Evolutionary conservation across 2,888 invertebrate genomes (phyloP).

Genomic region (Archips xylosteana): DNA sequence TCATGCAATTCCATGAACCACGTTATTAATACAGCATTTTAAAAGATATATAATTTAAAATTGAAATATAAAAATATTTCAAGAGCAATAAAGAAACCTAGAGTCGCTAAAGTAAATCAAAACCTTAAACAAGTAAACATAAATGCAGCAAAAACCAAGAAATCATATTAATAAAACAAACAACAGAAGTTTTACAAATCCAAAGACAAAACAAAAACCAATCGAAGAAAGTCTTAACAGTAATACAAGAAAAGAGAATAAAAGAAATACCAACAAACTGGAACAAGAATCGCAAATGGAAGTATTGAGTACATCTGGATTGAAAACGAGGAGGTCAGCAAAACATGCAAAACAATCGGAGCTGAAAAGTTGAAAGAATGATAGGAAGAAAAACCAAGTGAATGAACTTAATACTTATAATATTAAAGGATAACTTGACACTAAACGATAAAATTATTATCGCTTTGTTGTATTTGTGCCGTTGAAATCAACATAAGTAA

Average conservation of each 20-base stretch:
- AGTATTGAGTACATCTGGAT: conserved; percentile 1
- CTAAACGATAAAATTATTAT: no score
- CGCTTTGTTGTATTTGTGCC: no score
- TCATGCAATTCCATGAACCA: no score
- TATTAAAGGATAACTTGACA: no score
- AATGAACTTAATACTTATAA: not conserved
- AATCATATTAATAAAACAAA: not conserved
- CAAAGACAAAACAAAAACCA: not conserved
- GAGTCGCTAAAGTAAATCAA: no score
- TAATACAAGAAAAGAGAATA: not conserved
- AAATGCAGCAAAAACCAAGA: not conserved
- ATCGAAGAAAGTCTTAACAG: not conserved
- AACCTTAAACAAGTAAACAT: not conserved
- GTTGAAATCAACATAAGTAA: no score
- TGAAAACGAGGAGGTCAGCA: not conserved
- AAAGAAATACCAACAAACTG: not conserved
- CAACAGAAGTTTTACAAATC: not conserved
- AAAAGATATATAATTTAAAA: no score
- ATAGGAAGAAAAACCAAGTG: not conserved
- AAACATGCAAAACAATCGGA: not conserved
- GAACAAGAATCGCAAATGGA: not conserved
- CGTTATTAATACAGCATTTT: no score
- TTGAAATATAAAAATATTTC: no score
- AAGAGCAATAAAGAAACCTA: no score
- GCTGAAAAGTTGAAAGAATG: not conserved